Percentiles rank a stretch among this genome's conserved stretches.
Conservation (phyloP, 2,888 invertebrate species). For the Coelopa pilipes region DNA sequence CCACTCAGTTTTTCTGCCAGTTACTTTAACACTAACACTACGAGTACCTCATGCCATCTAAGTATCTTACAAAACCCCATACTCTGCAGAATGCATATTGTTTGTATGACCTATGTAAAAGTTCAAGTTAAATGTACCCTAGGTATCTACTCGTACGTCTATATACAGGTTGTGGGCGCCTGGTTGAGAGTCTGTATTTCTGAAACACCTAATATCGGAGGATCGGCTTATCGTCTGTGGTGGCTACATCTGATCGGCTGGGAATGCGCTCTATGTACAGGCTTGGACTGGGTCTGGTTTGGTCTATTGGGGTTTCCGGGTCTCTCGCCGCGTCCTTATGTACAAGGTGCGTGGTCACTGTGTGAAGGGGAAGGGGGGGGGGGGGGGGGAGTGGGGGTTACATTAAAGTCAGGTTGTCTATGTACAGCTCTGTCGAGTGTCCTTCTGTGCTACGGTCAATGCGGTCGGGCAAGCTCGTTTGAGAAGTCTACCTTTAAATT, state of each 20-base stretch:
- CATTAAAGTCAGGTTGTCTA: background rate
- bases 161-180: background rate
- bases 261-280: no score
- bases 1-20: conserved; percentile 27
- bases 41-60: conserved; percentile 44
- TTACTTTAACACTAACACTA: conserved; percentile 48
- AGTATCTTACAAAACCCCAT: conserved; percentile 39
- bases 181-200: background rate
- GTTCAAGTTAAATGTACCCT: background rate
- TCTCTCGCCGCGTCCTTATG: background rate
- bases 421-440: background rate
- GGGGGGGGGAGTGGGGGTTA: background rate
- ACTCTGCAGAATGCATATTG: background rate
- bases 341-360: background rate
- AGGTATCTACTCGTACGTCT: background rate
- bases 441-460: background rate
- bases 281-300: no score
- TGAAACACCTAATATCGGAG: conserved; percentile 31
- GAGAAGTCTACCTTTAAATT: conserved; percentile 32
- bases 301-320: no score
- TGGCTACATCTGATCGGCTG: no score
- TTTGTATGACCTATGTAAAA: background rate
- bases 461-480: conserved; percentile 29
- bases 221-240: conserved; percentile 8
- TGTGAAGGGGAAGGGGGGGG: background rate